Conservation (phyloP, 2,888 invertebrate genomes). For the Pollenia labialis region DNA sequence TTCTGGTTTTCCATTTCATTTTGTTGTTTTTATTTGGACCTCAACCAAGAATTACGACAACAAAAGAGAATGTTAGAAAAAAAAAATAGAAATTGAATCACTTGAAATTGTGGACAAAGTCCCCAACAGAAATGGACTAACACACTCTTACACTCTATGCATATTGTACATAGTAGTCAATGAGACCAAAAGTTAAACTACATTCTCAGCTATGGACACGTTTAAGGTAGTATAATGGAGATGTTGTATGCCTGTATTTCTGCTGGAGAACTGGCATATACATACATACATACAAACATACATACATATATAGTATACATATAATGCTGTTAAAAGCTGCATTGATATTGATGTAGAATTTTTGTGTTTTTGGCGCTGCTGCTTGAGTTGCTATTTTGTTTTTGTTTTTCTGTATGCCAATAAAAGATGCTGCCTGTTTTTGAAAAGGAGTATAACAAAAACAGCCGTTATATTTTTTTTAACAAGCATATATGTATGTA, state of each 20-base stretch:
- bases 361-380: background rate
- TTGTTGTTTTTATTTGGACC: constrained; percentile 63
- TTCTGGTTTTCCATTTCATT: constrained; percentile 58
- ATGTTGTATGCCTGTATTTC: constrained; percentile 7
- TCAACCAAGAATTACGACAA: constrained; percentile 44
- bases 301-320: constrained; percentile 35
- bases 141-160: background rate
- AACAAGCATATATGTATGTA: background rate
- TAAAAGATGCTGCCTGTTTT: constrained; percentile 8
- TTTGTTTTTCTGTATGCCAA: constrained; percentile 28
- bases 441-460: constrained; percentile 30
- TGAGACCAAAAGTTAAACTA: constrained; percentile 49
- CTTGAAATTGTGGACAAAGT: constrained; percentile 65
- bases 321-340: constrained; percentile 52
- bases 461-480: background rate
- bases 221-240: background rate
- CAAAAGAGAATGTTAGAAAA: constrained; percentile 13
- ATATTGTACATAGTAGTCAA: constrained; percentile 26
- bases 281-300: background rate
- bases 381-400: background rate
- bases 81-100: constrained; percentile 22
- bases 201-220: constrained; percentile 4
- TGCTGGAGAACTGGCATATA: background rate
- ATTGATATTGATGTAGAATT: constrained; percentile 33
- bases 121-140: constrained; percentile 22